A percentile compares a stretch with the other conserved stretches of the same genome.
These are phyloP conservation scores for Copidosoma aretas DNA, from an alignment of 2,888 invertebrate genomes.

Conservation along the genomic window DNA sequence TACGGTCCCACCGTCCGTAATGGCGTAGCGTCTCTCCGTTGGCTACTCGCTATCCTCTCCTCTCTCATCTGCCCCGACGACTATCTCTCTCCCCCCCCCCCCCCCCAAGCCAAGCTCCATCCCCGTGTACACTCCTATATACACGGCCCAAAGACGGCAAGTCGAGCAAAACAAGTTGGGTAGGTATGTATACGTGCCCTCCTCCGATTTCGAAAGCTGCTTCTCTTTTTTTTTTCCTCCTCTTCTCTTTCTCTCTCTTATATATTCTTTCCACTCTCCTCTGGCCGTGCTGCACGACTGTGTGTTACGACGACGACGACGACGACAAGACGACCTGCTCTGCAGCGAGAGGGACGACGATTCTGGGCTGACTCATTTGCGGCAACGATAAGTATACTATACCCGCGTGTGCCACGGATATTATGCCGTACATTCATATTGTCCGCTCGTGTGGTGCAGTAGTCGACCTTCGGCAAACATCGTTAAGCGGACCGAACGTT, in stretches of 20 bases:
- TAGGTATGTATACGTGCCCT: slow-evolving; percentile 3
- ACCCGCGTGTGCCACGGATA: too few species aligned
- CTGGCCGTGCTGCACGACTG: not conserved
- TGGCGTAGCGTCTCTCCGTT: not conserved
- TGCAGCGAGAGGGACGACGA: not conserved
- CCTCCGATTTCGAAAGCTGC: slow-evolving; percentile 35
- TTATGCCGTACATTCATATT: too few species aligned
- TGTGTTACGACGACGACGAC: not conserved
- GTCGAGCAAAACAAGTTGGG: slow-evolving; percentile 28
- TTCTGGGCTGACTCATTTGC: slow-evolving; percentile 13
- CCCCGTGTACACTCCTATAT: not conserved
- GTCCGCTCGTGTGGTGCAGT: too few species aligned
- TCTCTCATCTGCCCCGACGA: not conserved
- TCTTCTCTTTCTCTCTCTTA: too few species aligned
- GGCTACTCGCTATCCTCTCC: slow-evolving; percentile 8
- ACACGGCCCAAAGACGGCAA: slow-evolving; percentile 25
- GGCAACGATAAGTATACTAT: too few species aligned
- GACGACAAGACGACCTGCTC: too few species aligned
- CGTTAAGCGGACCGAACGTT: too few species aligned
- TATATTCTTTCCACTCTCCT: too few species aligned
- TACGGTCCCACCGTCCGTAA: not conserved
- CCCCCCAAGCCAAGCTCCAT: not conserved
- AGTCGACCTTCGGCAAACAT: too few species aligned
- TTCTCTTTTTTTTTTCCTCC: too few species aligned
- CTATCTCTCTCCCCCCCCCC: not conserved